phyloP scores from a whole-genome alignment of 2,113 vertebrate genomes.

The Siphamia tubifer region DNA sequence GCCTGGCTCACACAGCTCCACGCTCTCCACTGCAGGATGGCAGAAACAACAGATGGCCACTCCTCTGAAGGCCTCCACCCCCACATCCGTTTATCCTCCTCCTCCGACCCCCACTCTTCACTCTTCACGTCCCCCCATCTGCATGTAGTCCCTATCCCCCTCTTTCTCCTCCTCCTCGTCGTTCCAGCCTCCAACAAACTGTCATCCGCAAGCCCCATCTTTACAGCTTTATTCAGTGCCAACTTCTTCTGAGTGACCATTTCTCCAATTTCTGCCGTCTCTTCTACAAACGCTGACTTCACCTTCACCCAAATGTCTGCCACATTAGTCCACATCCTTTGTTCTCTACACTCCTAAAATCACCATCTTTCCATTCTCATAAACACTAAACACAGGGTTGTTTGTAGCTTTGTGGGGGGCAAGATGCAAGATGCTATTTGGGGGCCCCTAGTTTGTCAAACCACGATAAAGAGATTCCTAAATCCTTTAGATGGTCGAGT shows the following conservation, averaged over 20 bases:
- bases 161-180: constrained; percentile 28
- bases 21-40: constrained; percentile 60
- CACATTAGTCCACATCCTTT: constrained; percentile 5
- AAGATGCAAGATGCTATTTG: too few species aligned
- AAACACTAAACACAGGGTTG: too few species aligned
- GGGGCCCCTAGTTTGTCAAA: too few species aligned
- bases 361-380: constrained; percentile 27
- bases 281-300: not conserved
- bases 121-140: constrained; percentile 59
- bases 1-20: constrained; percentile 24
- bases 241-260: not conserved
- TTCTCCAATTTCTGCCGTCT: too few species aligned
- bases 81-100: constrained; percentile 54
- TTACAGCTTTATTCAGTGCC: not conserved
- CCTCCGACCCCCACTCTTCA: constrained; percentile 38
- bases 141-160: constrained; percentile 39
- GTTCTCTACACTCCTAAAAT: constrained; percentile 25
- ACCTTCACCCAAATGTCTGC: too few species aligned
- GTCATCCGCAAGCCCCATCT: constrained; percentile 22
- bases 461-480: too few species aligned
- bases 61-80: constrained; percentile 61
- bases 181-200: constrained; percentile 18
- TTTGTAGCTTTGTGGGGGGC: too few species aligned
- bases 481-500: too few species aligned
- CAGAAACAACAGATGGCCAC: constrained; percentile 73